Evolutionary conservation across 2,113 vertebrate genomes (phyloP).

Genomic region (Physeter macrocephalus): DNA sequence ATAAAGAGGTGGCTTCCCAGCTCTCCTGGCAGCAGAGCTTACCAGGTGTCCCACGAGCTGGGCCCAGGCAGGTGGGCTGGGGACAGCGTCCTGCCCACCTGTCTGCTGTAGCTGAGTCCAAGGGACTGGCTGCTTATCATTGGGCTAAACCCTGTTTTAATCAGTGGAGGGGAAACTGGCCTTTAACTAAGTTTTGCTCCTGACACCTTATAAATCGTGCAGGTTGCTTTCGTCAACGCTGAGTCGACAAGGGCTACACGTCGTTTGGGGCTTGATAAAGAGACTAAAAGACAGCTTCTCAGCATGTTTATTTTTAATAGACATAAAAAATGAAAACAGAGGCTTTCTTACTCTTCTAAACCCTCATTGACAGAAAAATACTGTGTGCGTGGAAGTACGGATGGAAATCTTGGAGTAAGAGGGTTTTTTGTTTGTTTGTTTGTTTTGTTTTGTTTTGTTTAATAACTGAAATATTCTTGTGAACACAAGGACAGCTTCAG

Average conservation of each 20-base stretch:
- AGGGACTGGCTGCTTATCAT: neutral
- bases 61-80: neutral
- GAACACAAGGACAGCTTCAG: neutral
- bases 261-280: conserved; percentile 71
- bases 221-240: conserved; percentile 51
- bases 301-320: conserved; percentile 82
- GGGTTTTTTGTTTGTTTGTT: neutral
- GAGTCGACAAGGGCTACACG: conserved; percentile 50
- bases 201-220: conserved; percentile 54
- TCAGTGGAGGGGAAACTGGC: conserved; percentile 44
- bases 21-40: neutral
- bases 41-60: neutral
- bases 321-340: conserved; percentile 75
- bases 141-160: conserved; percentile 47
- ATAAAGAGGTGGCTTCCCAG: neutral
- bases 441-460: neutral
- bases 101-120: neutral
- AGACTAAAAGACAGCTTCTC: conserved; percentile 65
- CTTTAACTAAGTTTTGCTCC: conserved; percentile 64
- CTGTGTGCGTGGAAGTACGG: neutral
- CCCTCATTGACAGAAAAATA: conserved; percentile 55
- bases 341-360: conserved; percentile 28
- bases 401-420: neutral
- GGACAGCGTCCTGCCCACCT: neutral
- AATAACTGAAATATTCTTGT: neutral